Conservation (phyloP, 2,888 invertebrate species). For the Ophion costatus region DNA sequence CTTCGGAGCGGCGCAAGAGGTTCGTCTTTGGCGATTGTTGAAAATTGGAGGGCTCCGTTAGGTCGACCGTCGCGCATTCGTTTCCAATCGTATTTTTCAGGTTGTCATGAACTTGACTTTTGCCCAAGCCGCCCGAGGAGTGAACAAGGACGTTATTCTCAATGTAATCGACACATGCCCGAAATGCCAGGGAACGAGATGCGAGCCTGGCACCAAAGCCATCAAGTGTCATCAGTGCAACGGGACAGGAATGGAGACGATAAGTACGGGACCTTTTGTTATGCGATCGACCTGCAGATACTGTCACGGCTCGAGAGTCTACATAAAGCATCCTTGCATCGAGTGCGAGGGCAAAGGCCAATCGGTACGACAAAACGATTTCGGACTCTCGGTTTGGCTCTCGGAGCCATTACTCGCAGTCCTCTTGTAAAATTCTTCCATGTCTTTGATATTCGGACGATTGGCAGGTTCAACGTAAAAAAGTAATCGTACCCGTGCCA, state of each 20-base stretch:
- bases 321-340: conserved; percentile 94
- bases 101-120: conserved; percentile 95
- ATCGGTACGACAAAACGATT: conserved; percentile 85
- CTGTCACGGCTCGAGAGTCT: conserved; percentile 93
- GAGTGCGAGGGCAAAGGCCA: conserved; percentile 98
- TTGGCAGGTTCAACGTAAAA: conserved; percentile 90
- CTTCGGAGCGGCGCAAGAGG: conserved; percentile 96
- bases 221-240: conserved; percentile 96
- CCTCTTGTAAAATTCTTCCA: not conserved
- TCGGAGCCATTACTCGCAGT: not conserved
- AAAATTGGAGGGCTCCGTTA: not conserved
- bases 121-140: conserved; percentile 96
- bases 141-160: conserved; percentile 95
- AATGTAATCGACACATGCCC: conserved; percentile 97
- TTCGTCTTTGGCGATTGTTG: conserved; percentile 79
- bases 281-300: conserved; percentile 98
- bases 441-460: not conserved
- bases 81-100: conserved; percentile 82
- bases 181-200: conserved; percentile 93
- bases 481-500: conserved; percentile 96
- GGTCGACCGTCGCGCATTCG: not conserved
- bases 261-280: conserved; percentile 96
- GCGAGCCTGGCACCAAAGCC: conserved; percentile 96
- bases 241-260: conserved; percentile 98
- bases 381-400: not conserved